Percentiles rank a stretch among this genome's conserved stretches.
Evolutionary conservation across 2,797 vertebrate species (phyloP).

Genomic region (Crax fasciolata): DNA sequence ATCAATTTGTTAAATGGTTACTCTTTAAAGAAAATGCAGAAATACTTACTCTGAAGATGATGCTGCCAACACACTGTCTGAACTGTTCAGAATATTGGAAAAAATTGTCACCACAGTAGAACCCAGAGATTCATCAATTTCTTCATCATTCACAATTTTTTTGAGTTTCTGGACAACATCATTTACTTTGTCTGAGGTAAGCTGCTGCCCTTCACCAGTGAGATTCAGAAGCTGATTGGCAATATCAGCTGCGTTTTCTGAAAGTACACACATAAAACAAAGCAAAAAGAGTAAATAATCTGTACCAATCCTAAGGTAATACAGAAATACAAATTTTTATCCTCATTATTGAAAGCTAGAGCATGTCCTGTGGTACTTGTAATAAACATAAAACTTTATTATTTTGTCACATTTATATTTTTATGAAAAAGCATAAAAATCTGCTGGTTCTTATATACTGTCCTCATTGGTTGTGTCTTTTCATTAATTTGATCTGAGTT

Average conservation of each 20-base stretch:
- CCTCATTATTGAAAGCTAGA: neutral
- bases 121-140: conserved; percentile 90
- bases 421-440: neutral
- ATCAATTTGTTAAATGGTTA: neutral
- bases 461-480: neutral
- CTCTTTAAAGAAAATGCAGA: neutral
- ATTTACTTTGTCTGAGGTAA: conserved; percentile 90
- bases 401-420: neutral
- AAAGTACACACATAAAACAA: neutral
- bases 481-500: neutral
- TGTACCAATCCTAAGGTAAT: neutral
- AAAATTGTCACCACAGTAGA: conserved; percentile 92
- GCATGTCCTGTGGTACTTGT: neutral
- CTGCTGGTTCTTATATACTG: neutral
- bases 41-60: conserved; percentile 89
- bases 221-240: conserved; percentile 90
- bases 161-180: conserved; percentile 91
- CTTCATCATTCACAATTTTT: conserved; percentile 90
- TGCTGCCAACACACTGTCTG: conserved; percentile 83
- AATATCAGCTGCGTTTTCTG: conserved; percentile 90
- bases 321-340: neutral
- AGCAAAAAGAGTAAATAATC: conserved; percentile 16
- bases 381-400: neutral
- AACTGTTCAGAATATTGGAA: conserved; percentile 94
- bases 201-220: conserved; percentile 85